phyloP scores from a whole-genome alignment of 2,113 vertebrate species.

The Ptilorrhoa leucosticta region DNA sequence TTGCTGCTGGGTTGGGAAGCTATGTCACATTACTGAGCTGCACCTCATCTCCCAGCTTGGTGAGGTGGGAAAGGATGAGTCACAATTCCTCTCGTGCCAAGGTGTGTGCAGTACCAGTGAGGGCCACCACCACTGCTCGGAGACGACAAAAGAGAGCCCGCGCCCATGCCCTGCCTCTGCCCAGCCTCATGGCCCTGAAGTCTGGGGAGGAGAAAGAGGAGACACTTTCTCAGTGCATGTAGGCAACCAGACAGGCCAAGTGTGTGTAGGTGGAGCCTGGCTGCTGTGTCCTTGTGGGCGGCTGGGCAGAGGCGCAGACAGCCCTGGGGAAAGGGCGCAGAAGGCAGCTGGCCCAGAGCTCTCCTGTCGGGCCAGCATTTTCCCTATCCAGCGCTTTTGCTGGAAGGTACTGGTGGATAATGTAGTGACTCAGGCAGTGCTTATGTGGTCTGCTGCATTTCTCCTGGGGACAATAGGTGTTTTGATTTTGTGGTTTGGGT shows the following conservation, averaged over 20 bases:
- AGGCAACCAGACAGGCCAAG: not conserved
- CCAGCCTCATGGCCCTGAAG: not conserved
- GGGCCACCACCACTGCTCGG: rapidly evolving
- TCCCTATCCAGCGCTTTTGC: not conserved
- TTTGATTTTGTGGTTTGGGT: not conserved
- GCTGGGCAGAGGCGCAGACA: not conserved
- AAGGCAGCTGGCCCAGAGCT: not conserved
- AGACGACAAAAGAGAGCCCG: not conserved
- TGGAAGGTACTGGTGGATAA: not conserved
- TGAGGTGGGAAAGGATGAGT: not conserved
- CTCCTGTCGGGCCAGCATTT: not conserved
- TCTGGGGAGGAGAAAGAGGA: not conserved
- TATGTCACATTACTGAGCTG: not conserved
- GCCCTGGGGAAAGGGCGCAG: slow-evolving; percentile 7
- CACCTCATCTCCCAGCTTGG: not conserved
- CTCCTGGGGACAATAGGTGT: not conserved
- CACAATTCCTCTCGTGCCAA: not conserved
- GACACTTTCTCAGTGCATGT: not conserved
- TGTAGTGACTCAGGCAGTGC: not conserved
- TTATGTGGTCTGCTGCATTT: not conserved
- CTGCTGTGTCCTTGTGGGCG: not conserved
- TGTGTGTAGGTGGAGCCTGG: not conserved
- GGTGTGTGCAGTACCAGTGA: rapidly evolving
- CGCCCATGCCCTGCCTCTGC: not conserved
- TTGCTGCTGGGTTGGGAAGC: not conserved